phyloP scores from a whole-genome alignment of 2,888 invertebrate genomes.

The Nebria salina region DNA sequence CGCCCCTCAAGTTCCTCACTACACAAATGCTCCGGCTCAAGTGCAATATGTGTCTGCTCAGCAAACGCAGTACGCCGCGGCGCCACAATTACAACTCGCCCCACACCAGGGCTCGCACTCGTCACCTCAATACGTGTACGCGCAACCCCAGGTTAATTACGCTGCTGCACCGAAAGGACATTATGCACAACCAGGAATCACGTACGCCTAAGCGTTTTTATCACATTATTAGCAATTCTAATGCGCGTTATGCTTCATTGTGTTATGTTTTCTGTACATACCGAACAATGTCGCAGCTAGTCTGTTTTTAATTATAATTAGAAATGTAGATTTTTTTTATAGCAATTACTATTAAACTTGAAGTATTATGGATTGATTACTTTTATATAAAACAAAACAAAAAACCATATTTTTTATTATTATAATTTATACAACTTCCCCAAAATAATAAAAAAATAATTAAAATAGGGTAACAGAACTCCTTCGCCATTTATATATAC shows the following conservation, averaged over 20 bases:
- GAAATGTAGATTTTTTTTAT: neutral
- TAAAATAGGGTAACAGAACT: too few relatives aligned
- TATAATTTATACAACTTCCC: too few relatives aligned
- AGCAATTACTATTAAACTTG: too few relatives aligned
- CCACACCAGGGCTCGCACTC: slow-evolving; percentile 25
- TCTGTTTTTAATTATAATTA: slow-evolving; percentile 9
- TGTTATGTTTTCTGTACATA: slow-evolving; percentile 7
- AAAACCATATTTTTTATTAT: too few relatives aligned
- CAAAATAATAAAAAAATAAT: too few relatives aligned
- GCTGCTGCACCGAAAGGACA: slow-evolving; percentile 14
- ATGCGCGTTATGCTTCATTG: neutral
- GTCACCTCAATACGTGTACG: slow-evolving; percentile 26
- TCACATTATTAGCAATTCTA: neutral
- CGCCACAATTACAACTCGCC: neutral
- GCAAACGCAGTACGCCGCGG: slow-evolving; percentile 2
- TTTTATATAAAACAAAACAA: too few relatives aligned
- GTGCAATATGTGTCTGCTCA: slow-evolving; percentile 38
- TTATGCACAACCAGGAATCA: slow-evolving; percentile 16
- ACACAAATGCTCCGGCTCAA: slow-evolving; percentile 50
- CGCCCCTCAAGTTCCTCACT: slow-evolving; percentile 50
- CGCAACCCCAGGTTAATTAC: slow-evolving; percentile 18
- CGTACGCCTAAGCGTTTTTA: slow-evolving; percentile 27
- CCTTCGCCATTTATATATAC: too few relatives aligned
- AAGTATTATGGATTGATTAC: too few relatives aligned
- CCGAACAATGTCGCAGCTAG: slow-evolving; percentile 3